Evolutionary conservation across 1,140 invertebrate species (phyloP).

Genomic region (Tetramorium parvispinum): DNA sequence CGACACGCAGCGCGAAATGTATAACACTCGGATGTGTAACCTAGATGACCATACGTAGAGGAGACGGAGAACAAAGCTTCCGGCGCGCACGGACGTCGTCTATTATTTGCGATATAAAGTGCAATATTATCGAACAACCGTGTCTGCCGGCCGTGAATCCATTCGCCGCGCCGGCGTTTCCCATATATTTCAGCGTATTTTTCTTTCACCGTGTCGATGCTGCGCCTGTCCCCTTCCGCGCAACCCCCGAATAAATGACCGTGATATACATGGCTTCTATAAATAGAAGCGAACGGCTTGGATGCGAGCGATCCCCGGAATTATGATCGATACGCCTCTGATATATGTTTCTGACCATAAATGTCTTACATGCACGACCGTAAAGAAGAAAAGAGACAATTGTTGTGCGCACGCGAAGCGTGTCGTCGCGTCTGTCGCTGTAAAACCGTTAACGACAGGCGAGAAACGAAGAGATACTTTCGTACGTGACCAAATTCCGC

Average conservation of each 20-base stretch:
- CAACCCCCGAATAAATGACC: conserved; percentile 39
- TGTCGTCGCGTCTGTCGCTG: background rate
- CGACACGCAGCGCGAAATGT: conserved; percentile 37
- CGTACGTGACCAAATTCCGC: background rate
- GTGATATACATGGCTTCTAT: conserved; percentile 28
- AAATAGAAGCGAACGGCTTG: conserved; percentile 31
- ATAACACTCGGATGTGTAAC: conserved; percentile 60
- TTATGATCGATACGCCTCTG: conserved; percentile 26
- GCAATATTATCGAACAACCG: conserved; percentile 61
- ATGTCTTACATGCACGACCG: conserved; percentile 21
- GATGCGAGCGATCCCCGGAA: background rate
- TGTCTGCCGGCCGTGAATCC: conserved; percentile 43
- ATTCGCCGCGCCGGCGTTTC: conserved; percentile 24
- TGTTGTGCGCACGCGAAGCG: background rate
- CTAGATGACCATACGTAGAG: conserved; percentile 67
- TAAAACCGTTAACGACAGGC: background rate
- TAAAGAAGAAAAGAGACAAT: conserved; percentile 10
- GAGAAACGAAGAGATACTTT: background rate
- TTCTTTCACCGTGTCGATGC: conserved; percentile 10
- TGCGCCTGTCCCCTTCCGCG: background rate
- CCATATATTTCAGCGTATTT: conserved; percentile 43
- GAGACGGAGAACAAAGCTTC: conserved; percentile 48
- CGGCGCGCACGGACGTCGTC: conserved; percentile 31
- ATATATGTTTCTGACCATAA: conserved; percentile 17
- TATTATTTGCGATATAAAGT: conserved; percentile 63